Conservation (phyloP, 2,113 vertebrate genomes). For the Neolamprologus hecqui region DNA sequence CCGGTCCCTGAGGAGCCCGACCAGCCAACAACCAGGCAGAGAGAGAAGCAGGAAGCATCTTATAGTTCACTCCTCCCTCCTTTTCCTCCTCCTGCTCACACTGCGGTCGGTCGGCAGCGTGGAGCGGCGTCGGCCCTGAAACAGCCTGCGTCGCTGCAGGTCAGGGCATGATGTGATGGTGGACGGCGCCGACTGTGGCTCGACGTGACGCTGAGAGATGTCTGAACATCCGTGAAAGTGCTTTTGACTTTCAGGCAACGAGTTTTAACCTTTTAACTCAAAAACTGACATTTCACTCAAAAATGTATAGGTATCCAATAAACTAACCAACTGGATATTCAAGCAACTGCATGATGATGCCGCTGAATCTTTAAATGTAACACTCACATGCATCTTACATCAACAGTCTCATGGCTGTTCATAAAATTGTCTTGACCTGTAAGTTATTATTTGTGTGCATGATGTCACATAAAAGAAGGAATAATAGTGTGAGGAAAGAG, state of each 20-base stretch:
- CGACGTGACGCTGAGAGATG: neutral
- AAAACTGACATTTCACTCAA: neutral
- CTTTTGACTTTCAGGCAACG: neutral
- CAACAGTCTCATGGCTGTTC: neutral
- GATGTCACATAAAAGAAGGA: neutral
- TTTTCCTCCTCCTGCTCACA: neutral
- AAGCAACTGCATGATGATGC: neutral
- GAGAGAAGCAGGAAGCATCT: constrained; percentile 16
- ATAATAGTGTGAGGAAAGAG: neutral
- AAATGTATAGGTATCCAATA: neutral
- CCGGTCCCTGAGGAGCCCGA: constrained; percentile 34
- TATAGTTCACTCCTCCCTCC: neutral
- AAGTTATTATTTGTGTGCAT: neutral
- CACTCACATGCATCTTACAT: neutral
- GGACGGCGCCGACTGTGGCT: neutral
- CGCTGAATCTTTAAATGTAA: neutral
- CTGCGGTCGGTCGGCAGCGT: neutral
- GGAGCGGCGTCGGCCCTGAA: neutral
- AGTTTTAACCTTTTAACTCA: neutral
- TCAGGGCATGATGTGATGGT: neutral
- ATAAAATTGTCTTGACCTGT: neutral
- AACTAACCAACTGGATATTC: neutral
- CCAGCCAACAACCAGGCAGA: constrained; percentile 28
- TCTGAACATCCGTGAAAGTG: neutral
- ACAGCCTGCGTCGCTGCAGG: constrained; percentile 34